phyloP scores from a whole-genome alignment of 2,888 invertebrate genomes.

The Koerneria pararmatus region DNA sequence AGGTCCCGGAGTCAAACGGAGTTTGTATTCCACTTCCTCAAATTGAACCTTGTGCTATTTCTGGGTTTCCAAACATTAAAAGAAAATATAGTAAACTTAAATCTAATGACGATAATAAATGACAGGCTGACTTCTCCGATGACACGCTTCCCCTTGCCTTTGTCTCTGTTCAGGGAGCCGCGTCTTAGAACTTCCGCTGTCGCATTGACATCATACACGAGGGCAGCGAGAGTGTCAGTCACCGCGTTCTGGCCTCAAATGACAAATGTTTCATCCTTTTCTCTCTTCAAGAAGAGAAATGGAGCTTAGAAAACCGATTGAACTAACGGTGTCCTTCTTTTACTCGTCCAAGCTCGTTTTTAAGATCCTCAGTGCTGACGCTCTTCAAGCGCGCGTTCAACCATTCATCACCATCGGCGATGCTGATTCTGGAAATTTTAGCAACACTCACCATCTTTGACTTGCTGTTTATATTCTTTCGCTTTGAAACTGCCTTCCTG shows the following conservation, averaged over 20 bases:
- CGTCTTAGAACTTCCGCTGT: conserved; percentile 51
- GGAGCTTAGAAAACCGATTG: not conserved
- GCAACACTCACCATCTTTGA: no score
- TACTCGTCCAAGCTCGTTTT: conserved; percentile 45
- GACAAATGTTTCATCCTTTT: not conserved
- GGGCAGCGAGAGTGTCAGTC: conserved; percentile 56
- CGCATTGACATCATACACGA: conserved; percentile 59
- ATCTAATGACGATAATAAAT: not conserved
- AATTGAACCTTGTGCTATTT: conserved; percentile 19
- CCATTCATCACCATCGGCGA: conserved; percentile 55
- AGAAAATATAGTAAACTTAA: no score
- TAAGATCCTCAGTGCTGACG: conserved; percentile 54
- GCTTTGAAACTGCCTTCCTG: no score
- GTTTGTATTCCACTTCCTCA: conserved; percentile 51
- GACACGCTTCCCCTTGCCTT: conserved; percentile 38
- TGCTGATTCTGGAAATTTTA: conserved; percentile 46
- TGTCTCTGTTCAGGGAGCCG: conserved; percentile 36
- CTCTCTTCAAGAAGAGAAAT: not conserved
- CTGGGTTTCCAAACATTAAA: no score
- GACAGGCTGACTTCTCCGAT: conserved; percentile 25
- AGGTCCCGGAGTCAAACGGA: conserved; percentile 52
- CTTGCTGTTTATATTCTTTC: no score
- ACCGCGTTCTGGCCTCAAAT: conserved; percentile 54
- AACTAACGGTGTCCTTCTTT: conserved; percentile 48
- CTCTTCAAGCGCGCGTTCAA: conserved; percentile 46